phyloP scores from a whole-genome alignment of 2,888 invertebrate species.

The Unio delphinus region DNA sequence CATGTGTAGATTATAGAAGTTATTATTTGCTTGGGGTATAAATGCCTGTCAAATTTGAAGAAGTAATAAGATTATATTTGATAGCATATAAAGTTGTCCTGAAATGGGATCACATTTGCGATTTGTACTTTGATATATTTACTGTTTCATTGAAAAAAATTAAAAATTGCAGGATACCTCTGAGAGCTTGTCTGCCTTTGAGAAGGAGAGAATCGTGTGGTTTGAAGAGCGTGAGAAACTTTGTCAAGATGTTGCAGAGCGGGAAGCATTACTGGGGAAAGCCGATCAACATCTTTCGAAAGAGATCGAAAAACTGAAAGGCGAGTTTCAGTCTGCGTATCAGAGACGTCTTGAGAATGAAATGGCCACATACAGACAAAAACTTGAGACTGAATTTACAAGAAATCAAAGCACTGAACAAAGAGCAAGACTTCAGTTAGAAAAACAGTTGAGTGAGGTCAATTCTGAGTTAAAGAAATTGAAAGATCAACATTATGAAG shows the following conservation, averaged over 20 bases:
- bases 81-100: too few species aligned
- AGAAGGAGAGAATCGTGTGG: slow-evolving; percentile 33
- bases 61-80: too few species aligned
- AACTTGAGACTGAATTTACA: slow-evolving; percentile 26
- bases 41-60: too few species aligned
- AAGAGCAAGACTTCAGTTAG: slow-evolving; percentile 32
- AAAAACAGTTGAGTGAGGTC: slow-evolving; percentile 36
- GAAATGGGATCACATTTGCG: too few species aligned
- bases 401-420: slow-evolving; percentile 31
- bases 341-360: slow-evolving; percentile 42
- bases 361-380: slow-evolving; percentile 24
- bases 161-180: slow-evolving; percentile 19
- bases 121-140: too few species aligned
- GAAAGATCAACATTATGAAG: slow-evolving; percentile 20
- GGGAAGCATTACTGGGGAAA: slow-evolving; percentile 46
- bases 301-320: slow-evolving; percentile 43
- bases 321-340: slow-evolving; percentile 42
- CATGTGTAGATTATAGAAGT: too few species aligned
- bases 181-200: slow-evolving; percentile 17
- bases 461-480: slow-evolving; percentile 34
- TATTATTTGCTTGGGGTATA: too few species aligned
- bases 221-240: slow-evolving; percentile 34
- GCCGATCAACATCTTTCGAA: slow-evolving; percentile 49
- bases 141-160: not conserved
- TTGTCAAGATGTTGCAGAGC: slow-evolving; percentile 37